Percentiles rank a stretch among this genome's conserved stretches.
phyloP scores from a whole-genome alignment of 2,888 invertebrate genomes.

The Cephus sareptanus region DNA sequence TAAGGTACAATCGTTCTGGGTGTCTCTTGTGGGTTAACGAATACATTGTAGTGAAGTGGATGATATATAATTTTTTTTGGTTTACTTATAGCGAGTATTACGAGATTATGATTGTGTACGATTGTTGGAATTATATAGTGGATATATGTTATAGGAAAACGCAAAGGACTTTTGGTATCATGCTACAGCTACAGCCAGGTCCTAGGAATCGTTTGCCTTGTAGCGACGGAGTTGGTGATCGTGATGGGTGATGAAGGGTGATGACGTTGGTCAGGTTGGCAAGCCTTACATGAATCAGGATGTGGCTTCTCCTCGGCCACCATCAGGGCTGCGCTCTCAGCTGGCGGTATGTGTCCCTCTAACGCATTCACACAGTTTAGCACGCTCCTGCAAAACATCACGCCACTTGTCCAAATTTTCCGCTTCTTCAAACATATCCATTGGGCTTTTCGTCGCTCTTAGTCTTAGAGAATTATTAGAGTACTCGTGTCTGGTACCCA shows the following conservation, averaged over 20 bases:
- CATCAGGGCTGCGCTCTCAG: conserved; percentile 82
- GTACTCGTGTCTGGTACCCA: no score
- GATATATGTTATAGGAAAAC: conserved; percentile 8
- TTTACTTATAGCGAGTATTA: no score
- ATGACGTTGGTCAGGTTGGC: conserved; percentile 52
- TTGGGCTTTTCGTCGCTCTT: neutral
- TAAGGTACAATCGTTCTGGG: conserved; percentile 7
- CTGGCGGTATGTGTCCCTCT: conserved; percentile 88
- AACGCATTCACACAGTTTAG: conserved; percentile 94
- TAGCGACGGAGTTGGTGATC: conserved; percentile 45
- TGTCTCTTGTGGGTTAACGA: conserved; percentile 4
- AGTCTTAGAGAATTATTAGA: neutral
- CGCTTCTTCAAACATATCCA: conserved; percentile 31
- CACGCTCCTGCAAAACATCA: conserved; percentile 84
- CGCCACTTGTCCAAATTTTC: conserved; percentile 60
- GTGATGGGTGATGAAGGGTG: conserved; percentile 41
- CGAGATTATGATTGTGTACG: no score
- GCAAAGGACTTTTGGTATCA: conserved; percentile 21
- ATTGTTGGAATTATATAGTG: neutral
- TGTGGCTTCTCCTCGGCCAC: conserved; percentile 82
- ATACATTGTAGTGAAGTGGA: no score
- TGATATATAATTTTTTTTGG: no score
- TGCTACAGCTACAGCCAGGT: conserved; percentile 42
- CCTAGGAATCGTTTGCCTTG: conserved; percentile 55
- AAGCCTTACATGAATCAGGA: conserved; percentile 83